Conservation (phyloP, 1,140 invertebrate genomes). For the Portunus trituberculatus region DNA sequence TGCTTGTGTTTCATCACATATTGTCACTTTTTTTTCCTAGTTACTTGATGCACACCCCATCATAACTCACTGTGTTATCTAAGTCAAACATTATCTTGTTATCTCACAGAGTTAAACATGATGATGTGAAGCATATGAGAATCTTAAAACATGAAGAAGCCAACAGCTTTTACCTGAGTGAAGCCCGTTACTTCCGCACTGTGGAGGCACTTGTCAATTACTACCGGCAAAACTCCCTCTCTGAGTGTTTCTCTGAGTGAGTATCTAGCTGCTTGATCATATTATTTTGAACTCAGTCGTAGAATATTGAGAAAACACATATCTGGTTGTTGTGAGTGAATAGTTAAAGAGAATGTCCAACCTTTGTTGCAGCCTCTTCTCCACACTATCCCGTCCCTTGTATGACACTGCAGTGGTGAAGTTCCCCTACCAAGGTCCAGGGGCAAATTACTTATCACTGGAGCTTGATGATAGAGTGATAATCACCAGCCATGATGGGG, state of each 20-base stretch:
- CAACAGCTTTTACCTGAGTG: constrained; percentile 76
- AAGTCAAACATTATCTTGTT: not conserved
- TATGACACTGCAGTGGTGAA: constrained; percentile 72
- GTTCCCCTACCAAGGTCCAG: constrained; percentile 65
- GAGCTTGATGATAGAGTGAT: constrained; percentile 65
- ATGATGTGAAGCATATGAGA: constrained; percentile 78
- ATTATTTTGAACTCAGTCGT: not conserved
- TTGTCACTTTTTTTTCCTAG: too few relatives aligned
- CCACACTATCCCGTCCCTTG: constrained; percentile 58
- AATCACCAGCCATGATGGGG: constrained; percentile 72
- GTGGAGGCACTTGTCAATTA: constrained; percentile 76
- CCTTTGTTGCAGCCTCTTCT: constrained; percentile 60
- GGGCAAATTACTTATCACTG: constrained; percentile 61
- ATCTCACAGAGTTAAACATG: constrained; percentile 68
- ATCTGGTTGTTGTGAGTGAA: not conserved
- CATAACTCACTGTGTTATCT: too few relatives aligned
- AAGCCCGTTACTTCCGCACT: constrained; percentile 72
- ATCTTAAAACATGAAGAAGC: constrained; percentile 76
- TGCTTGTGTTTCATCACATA: too few relatives aligned
- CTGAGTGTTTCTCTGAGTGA: constrained; percentile 77
- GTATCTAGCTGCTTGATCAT: not conserved
- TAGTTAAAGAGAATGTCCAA: not conserved
- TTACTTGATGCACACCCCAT: too few relatives aligned
- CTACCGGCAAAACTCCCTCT: constrained; percentile 71
- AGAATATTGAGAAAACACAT: not conserved